Base-by-base conservation (phyloP, 2,113 vertebrate genomes). In the Prionailurus bengalensis region DNA sequence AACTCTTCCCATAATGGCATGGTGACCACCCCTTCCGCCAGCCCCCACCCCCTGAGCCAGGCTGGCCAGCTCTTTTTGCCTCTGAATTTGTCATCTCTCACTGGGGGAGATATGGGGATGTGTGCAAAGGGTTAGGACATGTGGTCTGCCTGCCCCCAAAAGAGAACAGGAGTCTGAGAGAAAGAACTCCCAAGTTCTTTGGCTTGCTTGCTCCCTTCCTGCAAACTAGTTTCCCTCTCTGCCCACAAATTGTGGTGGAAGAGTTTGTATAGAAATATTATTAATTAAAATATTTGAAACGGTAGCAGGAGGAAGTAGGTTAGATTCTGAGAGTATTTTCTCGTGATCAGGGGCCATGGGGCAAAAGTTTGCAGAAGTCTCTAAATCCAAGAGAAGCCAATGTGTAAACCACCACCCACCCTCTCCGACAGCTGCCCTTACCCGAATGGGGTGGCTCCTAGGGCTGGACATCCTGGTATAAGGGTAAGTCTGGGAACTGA, bases 31-130 rank as follows among this genome's bases (percentile, higher is more conserved):
- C 25, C 63, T 92, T 80, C 88, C 23, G 1, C n/a, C 89, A 70
- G 45, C 55, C 23, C 81, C 84, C 39, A 53, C 31, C n/a, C 76
- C 55, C 66, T 55, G 45, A 92, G 70, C 53, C 61, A 74, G 33
- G 48, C 58, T 90, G 96, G 91, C 81, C 36, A 89, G 78, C 63
- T 94, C 81, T 87, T 88, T 85, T 87, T 5, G 48, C 51, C 45
- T 87, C 88, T 61, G 39, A 93, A 80, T 95, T 66, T 92, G 93
- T 95, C 97, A 97, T 92, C 74, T 88, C 87, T 96, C 55, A 9
- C 79, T 63, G 51, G n/a, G 92, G 82, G 81, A 70, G 68, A 71
- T 29, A 45, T 3, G 25, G 70, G 16, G 80, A 96, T 91, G 82
- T 84, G 79, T 53, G 82, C 15, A 11, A 95, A 89, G 58, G 31